phyloP scores from a whole-genome alignment of 1,140 invertebrate species.

The Platorchestia sp. region DNA sequence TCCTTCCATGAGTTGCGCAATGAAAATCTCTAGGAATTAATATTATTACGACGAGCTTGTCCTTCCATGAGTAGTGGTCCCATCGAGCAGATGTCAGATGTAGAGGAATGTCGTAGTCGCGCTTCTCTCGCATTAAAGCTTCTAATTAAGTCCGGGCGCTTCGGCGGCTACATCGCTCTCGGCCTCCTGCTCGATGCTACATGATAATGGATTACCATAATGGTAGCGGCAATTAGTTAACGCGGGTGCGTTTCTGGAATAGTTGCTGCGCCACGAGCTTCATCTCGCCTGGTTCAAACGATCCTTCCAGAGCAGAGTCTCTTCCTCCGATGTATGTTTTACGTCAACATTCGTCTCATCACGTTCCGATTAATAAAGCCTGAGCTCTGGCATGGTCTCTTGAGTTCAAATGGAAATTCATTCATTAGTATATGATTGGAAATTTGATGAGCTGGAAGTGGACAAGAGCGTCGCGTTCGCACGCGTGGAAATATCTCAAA shows the following conservation, averaged over 20 bases:
- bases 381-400: neutral
- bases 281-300: neutral
- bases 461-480: neutral
- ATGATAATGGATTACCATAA: constrained; percentile 54
- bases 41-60: neutral
- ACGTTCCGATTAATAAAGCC: neutral
- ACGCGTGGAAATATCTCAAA: neutral
- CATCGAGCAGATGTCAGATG: constrained; percentile 31
- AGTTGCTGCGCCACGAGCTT: neutral
- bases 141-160: constrained; percentile 36
- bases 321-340: neutral
- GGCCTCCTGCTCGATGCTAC: neutral
- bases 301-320: neutral
- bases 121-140: constrained; percentile 17
- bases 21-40: neutral
- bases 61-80: neutral
- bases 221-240: constrained; percentile 52
- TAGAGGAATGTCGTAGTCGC: constrained; percentile 2
- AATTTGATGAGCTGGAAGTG: neutral
- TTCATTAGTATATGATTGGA: neutral
- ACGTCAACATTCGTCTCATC: neutral
- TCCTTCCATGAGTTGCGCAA: neutral
- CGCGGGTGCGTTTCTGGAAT: constrained; percentile 12
- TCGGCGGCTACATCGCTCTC: constrained; percentile 21
- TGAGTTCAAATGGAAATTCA: neutral